phyloP scores from a whole-genome alignment of 2,797 vertebrate species.

The Ctenochaetus hawaiiensis region DNA sequence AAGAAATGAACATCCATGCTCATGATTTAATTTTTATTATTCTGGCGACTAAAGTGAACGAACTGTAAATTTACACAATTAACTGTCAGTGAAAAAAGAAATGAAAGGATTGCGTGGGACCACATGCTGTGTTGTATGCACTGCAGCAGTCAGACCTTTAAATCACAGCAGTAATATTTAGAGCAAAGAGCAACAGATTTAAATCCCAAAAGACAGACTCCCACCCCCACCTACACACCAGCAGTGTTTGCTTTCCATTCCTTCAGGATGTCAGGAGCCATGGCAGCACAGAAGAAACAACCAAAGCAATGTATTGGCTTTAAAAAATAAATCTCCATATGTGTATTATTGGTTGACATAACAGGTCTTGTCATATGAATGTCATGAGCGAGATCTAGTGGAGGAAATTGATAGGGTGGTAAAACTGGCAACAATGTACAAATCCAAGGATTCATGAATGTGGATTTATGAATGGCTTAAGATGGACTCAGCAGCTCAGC shows the following conservation, averaged over 20 bases:
- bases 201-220: slow-evolving; percentile 31
- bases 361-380: slow-evolving; percentile 48
- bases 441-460: slow-evolving; percentile 40
- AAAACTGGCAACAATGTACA: slow-evolving; percentile 34
- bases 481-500: not conserved
- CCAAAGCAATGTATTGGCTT: slow-evolving; percentile 34
- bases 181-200: slow-evolving; percentile 40
- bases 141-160: slow-evolving; percentile 23
- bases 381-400: slow-evolving; percentile 28
- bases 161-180: slow-evolving; percentile 35
- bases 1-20: not conserved
- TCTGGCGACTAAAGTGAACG: not conserved
- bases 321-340: slow-evolving; percentile 58
- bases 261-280: slow-evolving; percentile 58
- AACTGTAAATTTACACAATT: slow-evolving; percentile 17
- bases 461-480: slow-evolving; percentile 49
- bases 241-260: slow-evolving; percentile 63
- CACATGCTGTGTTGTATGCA: not conserved
- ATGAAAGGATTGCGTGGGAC: not conserved
- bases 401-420: slow-evolving; percentile 44
- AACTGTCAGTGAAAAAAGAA: not conserved
- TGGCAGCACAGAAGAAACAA: slow-evolving; percentile 36
- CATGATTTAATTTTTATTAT: not conserved
- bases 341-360: slow-evolving; percentile 47
- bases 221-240: slow-evolving; percentile 19